Percentiles rank a stretch among this genome's conserved stretches.
These are phyloP conservation scores for Drosophila mercatorum DNA, from an alignment of 2,888 invertebrate genomes.

Conservation along the genomic window DNA sequence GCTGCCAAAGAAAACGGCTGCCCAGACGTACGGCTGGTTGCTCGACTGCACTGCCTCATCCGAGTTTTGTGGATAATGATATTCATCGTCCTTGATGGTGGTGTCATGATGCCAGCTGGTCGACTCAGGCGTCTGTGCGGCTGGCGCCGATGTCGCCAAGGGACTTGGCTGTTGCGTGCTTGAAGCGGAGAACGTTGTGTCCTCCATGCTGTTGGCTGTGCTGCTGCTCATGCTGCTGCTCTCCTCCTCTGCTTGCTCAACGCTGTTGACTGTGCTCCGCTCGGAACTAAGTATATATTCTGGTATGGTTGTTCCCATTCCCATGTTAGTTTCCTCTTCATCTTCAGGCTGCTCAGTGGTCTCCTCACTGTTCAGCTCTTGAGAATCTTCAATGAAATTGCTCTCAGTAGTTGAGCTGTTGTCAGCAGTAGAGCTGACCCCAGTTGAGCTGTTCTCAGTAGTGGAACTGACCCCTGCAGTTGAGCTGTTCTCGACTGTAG, in stretches of 20 bases:
- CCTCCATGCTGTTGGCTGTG: not conserved
- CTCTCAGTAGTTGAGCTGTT: not conserved
- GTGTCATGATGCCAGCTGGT: constrained; percentile 54
- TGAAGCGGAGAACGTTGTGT: not conserved
- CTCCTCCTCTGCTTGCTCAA: not conserved
- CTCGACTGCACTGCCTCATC: not conserved
- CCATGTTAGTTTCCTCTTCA: not conserved
- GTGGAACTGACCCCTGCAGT: not conserved
- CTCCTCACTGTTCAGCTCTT: constrained; percentile 1
- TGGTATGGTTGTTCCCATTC: not conserved
- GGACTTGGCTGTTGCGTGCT: constrained; percentile 17
- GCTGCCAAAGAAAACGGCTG: not conserved
- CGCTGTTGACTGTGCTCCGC: not conserved
- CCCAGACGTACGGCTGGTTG: not conserved
- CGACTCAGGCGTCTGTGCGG: constrained; percentile 55
- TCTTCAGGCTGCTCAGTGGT: not conserved
- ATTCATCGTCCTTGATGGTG: constrained; percentile 32
- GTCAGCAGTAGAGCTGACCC: not conserved
- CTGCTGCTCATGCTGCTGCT: not conserved
- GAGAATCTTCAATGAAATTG: not conserved
- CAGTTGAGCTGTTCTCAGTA: not conserved
- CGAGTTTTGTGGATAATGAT: constrained; percentile 31
- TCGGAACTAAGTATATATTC: not conserved
- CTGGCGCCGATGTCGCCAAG: constrained; percentile 50
- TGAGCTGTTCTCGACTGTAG: not conserved